A percentile compares a stretch with the other conserved stretches of the same genome.
Conservation (phyloP, 2,797 vertebrate species). For the Micropoecilia bifurca region DNA sequence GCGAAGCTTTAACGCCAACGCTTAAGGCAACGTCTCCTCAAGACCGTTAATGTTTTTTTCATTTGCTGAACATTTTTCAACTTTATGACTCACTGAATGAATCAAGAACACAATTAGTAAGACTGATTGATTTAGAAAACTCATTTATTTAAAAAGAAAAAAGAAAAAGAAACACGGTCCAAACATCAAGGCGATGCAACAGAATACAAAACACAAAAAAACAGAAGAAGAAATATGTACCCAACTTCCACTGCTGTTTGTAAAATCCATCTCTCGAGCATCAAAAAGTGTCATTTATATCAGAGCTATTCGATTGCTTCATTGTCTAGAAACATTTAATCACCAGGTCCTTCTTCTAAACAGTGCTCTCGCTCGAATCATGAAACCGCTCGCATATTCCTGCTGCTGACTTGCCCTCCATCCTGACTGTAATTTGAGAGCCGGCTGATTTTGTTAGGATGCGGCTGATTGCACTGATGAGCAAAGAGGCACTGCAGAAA, state of each 20-base stretch:
- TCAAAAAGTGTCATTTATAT: constrained; percentile 13
- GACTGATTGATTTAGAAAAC: neutral
- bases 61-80: neutral
- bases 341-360: constrained; percentile 34
- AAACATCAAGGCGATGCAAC: neutral
- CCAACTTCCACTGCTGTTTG: neutral
- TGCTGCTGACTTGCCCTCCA: constrained; percentile 54
- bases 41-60: neutral
- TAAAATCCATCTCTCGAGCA: constrained; percentile 14
- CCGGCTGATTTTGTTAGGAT: constrained; percentile 68
- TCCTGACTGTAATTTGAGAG: constrained; percentile 68
- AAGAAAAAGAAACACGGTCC: neutral
- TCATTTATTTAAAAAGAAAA: neutral
- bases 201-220: neutral
- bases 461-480: constrained; percentile 71
- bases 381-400: constrained; percentile 43
- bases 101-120: constrained; percentile 5
- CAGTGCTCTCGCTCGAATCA: constrained; percentile 35
- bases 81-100: neutral
- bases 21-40: neutral
- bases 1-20: neutral
- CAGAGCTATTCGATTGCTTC: constrained; percentile 17
- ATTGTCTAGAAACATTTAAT: constrained; percentile 34
- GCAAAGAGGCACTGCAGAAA: constrained; percentile 55
- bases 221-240: neutral